These are phyloP conservation scores for Xiphorhynchus elegans DNA, from an alignment of 2,113 vertebrate genomes.

Conservation along the genomic window DNA sequence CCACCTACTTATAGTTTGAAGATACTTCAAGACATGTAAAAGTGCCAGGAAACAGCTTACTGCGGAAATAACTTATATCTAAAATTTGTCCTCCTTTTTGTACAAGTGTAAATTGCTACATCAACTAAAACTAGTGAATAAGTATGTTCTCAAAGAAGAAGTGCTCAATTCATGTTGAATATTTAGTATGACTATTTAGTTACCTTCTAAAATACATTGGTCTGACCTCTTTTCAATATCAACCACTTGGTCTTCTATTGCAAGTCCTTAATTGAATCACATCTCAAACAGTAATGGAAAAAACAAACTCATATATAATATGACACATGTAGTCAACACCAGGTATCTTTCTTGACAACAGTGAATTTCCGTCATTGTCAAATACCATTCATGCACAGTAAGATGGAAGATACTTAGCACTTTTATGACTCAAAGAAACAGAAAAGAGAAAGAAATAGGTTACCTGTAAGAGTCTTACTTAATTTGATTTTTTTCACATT, in stretches of 20 bases:
- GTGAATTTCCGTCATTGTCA: background rate
- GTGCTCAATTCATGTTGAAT: background rate
- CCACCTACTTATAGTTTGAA: background rate
- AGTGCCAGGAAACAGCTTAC: background rate
- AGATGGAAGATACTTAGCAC: background rate
- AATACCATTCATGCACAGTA: background rate
- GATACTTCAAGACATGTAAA: background rate
- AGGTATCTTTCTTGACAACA: background rate
- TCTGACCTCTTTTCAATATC: background rate
- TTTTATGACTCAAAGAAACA: background rate
- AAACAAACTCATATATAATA: background rate
- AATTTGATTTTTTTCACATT: background rate
- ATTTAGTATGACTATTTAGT: background rate
- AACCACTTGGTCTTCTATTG: background rate
- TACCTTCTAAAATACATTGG: background rate
- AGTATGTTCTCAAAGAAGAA: background rate
- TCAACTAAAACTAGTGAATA: background rate
- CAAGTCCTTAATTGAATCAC: background rate
- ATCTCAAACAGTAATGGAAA: background rate
- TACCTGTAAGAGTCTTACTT: background rate
- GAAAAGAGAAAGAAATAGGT: background rate
- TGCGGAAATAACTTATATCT: background rate
- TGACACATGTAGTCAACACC: background rate
- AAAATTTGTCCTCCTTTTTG: background rate
- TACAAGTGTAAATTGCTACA: background rate